phyloP scores from a whole-genome alignment of 2,888 invertebrate genomes.

The Hartigia nigra region DNA sequence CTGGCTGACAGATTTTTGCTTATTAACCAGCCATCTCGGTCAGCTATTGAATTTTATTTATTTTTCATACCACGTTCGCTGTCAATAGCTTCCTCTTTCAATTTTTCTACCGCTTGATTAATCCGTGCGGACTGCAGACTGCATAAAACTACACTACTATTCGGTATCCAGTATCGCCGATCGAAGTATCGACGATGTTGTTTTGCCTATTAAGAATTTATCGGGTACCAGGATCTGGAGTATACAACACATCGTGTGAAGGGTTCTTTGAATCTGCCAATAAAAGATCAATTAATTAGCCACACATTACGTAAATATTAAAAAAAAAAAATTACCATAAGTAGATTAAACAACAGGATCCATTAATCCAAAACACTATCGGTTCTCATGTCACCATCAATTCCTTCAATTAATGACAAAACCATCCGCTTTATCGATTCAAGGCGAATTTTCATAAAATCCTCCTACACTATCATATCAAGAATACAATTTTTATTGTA shows the following conservation, averaged over 20 bases:
- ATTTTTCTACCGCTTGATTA: conserved; percentile 59
- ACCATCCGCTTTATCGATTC: background rate
- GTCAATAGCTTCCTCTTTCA: conserved; percentile 57
- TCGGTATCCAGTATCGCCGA: background rate
- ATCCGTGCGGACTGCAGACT: conserved; percentile 27
- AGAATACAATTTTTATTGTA: too few species aligned
- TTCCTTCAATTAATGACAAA: background rate
- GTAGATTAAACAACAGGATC: background rate
- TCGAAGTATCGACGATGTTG: background rate
- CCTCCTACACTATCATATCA: background rate
- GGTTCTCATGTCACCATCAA: background rate
- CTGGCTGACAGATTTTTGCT: conserved; percentile 50
- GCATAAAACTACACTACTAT: background rate
- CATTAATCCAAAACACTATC: background rate
- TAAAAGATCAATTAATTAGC: background rate
- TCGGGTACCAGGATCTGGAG: background rate
- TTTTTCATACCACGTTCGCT: conserved; percentile 51
- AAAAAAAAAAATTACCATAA: background rate
- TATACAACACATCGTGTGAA: background rate
- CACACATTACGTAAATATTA: background rate
- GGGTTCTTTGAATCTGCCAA: background rate
- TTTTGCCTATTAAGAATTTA: background rate
- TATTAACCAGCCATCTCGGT: conserved; percentile 44
- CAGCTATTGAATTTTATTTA: conserved; percentile 53
- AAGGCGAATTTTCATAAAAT: background rate